A percentile compares a stretch with the other conserved stretches of the same genome.
Conservation (phyloP, 2,888 invertebrate genomes). For the Baronia brevicornis region DNA sequence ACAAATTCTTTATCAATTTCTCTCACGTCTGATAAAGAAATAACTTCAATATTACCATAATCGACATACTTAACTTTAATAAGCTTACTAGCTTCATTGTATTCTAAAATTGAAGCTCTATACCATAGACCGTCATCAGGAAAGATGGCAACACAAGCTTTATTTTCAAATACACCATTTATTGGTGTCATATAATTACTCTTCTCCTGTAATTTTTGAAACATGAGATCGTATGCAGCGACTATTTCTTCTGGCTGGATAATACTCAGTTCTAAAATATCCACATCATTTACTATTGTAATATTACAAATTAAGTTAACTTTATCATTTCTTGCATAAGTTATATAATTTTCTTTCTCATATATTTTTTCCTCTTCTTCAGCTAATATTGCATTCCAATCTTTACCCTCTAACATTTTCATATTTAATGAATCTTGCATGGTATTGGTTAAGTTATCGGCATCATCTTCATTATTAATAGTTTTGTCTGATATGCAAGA, state of each 20-base stretch:
- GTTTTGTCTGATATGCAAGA: conserved; percentile 51
- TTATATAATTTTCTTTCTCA: conserved; percentile 26
- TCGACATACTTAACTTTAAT: conserved; percentile 83
- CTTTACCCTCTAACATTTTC: conserved; percentile 30
- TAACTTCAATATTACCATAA: conserved; percentile 80
- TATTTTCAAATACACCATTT: conserved; percentile 55
- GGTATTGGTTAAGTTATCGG: conserved; percentile 20
- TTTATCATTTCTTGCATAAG: conserved; percentile 31
- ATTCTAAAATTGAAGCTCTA: conserved; percentile 77
- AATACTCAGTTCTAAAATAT: conserved; percentile 46
- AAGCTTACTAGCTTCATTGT: conserved; percentile 46
- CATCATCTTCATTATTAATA: conserved; percentile 34
- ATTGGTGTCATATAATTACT: conserved; percentile 56
- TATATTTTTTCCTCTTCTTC: conserved; percentile 29
- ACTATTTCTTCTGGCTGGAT: conserved; percentile 51
- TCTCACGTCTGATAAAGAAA: conserved; percentile 58
- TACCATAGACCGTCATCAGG: conserved; percentile 81
- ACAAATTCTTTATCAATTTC: conserved; percentile 68
- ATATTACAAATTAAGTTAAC: conserved; percentile 47
- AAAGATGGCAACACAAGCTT: conserved; percentile 79
- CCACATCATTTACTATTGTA: conserved; percentile 39
- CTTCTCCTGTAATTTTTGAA: conserved; percentile 62
- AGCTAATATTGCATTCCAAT: conserved; percentile 49
- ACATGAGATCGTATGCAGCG: conserved; percentile 62
- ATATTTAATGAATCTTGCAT: conserved; percentile 33